Base-by-base conservation (phyloP, 2,888 invertebrate species). In the Cremastobaeus sp. region DNA sequence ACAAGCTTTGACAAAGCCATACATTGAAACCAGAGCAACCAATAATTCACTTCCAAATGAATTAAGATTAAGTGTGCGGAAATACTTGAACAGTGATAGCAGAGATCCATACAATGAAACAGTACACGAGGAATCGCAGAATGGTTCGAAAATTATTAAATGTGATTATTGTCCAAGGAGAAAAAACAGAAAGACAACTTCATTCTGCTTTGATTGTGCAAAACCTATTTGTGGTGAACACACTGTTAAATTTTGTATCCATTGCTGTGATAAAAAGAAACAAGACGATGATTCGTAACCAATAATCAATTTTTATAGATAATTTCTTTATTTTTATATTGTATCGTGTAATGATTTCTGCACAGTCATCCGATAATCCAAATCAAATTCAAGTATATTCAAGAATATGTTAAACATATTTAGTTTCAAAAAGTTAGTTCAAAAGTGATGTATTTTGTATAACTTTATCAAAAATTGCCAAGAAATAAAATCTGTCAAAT, bases 191-290 rank as follows among this genome's bases (percentile, higher is more conserved):
- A 68, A 68, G 6, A 59, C 59, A 0, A 47, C 55, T 5, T 48
- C 66, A 0, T 41, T 48, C 41, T 66, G 66, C 18, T 48, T 14
- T 12, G 55, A 66, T 3, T 65, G 65, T 21, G 47, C 65, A 4
- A 65, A 55, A 15, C 65, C 65, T 1, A 55, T 65, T 54, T 65
- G 65, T n/a, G 48, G 65, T 1, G 65, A 65, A 12, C 65, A 65
- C 11, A 65, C 65, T 11, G 52, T 65, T n/a, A 65, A 65, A 12
- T 47, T 65, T 47, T 65, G 65, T 39, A 39, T 65, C 4, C 3
- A 35, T 37, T 65, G 65, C 28, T 54, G 65, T 43, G 54, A 65
- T 30, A n/a, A 37, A 15, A 45, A 11, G 15, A 55, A 47, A 15
- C 52, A 37, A 1, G 25, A 43, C 2, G 20, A 41, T 41, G 17